phyloP scores from a whole-genome alignment of 2,888 invertebrate genomes.

The Ernsta delagoae region DNA sequence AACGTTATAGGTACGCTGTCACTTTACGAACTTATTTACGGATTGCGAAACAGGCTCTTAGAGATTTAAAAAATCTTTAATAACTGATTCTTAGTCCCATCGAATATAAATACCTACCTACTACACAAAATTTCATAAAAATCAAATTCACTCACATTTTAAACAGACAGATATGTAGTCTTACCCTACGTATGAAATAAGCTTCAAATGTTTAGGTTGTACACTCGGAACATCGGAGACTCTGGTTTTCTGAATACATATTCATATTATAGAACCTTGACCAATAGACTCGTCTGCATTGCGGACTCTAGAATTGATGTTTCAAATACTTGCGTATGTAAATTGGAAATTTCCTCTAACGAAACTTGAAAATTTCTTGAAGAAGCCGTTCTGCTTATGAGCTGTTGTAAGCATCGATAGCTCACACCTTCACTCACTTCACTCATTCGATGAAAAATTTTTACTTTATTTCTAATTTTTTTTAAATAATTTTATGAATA shows the following conservation, averaged over 20 bases:
- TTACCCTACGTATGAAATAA: constrained; percentile 9
- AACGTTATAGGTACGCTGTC: too few relatives aligned
- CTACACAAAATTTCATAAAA: too few relatives aligned
- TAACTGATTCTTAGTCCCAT: too few relatives aligned
- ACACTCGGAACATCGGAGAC: constrained; percentile 21
- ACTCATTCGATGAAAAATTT: too few relatives aligned
- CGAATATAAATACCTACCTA: too few relatives aligned
- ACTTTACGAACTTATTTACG: too few relatives aligned
- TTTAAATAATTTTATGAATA: too few relatives aligned
- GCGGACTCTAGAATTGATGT: constrained; percentile 44
- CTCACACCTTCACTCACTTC: too few relatives aligned
- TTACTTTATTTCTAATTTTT: too few relatives aligned
- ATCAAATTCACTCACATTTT: background rate
- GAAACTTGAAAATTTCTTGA: constrained; percentile 38
- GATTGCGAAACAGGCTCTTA: too few relatives aligned
- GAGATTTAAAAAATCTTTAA: too few relatives aligned
- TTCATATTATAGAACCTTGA: constrained; percentile 68
- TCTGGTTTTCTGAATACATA: constrained; percentile 57
- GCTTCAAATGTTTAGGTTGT: constrained; percentile 25
- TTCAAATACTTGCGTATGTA: constrained; percentile 54
- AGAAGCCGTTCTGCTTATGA: constrained; percentile 19
- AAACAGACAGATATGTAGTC: too few relatives aligned
- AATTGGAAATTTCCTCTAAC: constrained; percentile 55
- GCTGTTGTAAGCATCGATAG: constrained; percentile 13
- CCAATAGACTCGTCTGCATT: constrained; percentile 59